These are phyloP conservation scores for Drosophila gunungcola DNA, from an alignment of 1,140 invertebrate species.

Conservation along the genomic window DNA sequence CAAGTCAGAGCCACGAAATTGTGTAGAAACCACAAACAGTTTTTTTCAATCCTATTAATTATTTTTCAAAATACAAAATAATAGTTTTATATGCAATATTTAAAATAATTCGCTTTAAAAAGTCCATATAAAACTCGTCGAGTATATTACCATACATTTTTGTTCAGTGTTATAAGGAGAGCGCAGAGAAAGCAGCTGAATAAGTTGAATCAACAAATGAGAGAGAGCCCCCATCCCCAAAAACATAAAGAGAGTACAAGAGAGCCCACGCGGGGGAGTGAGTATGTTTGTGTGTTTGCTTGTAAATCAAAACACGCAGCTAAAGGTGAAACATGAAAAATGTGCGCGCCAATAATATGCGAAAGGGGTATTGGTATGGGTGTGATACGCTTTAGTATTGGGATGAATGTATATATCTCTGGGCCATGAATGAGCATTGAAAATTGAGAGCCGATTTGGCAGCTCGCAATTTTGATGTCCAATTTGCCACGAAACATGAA, in stretches of 20 bases:
- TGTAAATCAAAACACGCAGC: slow-evolving; percentile 73
- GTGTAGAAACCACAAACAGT: too few species aligned
- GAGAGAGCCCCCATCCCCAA: slow-evolving; percentile 20
- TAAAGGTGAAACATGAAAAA: slow-evolving; percentile 78
- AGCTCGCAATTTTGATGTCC: slow-evolving; percentile 42
- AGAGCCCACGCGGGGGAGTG: slow-evolving; percentile 67
- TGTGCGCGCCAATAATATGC: slow-evolving; percentile 73
- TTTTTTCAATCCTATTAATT: too few species aligned
- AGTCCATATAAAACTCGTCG: too few species aligned
- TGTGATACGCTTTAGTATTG: slow-evolving; percentile 2
- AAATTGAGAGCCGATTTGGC: slow-evolving; percentile 34
- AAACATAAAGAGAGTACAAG: slow-evolving; percentile 29
- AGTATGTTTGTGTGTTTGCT: slow-evolving; percentile 30
- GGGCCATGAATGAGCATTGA: slow-evolving; percentile 48
- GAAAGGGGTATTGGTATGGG: slow-evolving; percentile 17
- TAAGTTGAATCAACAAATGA: slow-evolving; percentile 73
- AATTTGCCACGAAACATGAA: slow-evolving; percentile 56
- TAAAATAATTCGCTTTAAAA: too few species aligned
- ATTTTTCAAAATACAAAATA: too few species aligned
- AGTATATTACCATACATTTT: background rate
- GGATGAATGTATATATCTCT: slow-evolving; percentile 17
- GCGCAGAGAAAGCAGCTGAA: slow-evolving; percentile 58
- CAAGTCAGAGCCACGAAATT: too few species aligned
- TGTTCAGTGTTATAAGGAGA: background rate
- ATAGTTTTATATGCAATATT: too few species aligned